A percentile compares a stretch with the other conserved stretches of the same genome.
Conservation (phyloP, 2,888 invertebrate genomes). For the Synanthedon tipuliformis region DNA sequence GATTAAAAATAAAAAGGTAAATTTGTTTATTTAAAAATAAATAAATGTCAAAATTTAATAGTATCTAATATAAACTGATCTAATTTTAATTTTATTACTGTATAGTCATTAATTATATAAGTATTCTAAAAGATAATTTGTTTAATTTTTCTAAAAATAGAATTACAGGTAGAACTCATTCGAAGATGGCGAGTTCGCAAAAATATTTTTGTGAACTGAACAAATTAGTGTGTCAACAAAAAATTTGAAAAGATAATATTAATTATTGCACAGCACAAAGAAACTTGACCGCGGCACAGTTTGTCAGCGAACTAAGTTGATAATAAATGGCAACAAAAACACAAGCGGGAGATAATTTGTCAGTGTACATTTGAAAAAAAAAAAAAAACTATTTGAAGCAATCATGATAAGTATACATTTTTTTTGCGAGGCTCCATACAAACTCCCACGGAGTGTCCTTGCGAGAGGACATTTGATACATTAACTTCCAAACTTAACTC, state of each 20-base stretch:
- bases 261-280: slow-evolving; percentile 14
- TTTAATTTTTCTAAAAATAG: too few species aligned
- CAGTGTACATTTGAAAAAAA: slow-evolving; percentile 9
- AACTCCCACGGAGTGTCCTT: background rate
- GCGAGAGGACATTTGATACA: background rate
- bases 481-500: background rate
- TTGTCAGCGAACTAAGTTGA: slow-evolving; percentile 24
- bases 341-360: slow-evolving; percentile 1
- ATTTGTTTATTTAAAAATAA: too few species aligned
- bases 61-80: too few species aligned
- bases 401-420: slow-evolving; percentile 17
- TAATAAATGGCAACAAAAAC: slow-evolving; percentile 13
- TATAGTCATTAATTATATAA: too few species aligned
- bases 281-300: slow-evolving; percentile 18
- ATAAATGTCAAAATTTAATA: too few species aligned
- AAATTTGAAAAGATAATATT: slow-evolving; percentile 2
- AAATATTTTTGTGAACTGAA: too few species aligned
- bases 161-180: too few species aligned
- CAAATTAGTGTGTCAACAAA: too few species aligned
- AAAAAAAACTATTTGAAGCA: slow-evolving; percentile 12
- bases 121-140: too few species aligned
- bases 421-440: slow-evolving; percentile 9
- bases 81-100: too few species aligned
- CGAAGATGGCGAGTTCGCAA: too few species aligned
- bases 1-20: too few species aligned